A percentile compares a stretch with the other conserved stretches of the same genome.
These are phyloP conservation scores for Pomatostomus ruficeps DNA, from an alignment of 2,113 vertebrate genomes.

Conservation along the genomic window DNA sequence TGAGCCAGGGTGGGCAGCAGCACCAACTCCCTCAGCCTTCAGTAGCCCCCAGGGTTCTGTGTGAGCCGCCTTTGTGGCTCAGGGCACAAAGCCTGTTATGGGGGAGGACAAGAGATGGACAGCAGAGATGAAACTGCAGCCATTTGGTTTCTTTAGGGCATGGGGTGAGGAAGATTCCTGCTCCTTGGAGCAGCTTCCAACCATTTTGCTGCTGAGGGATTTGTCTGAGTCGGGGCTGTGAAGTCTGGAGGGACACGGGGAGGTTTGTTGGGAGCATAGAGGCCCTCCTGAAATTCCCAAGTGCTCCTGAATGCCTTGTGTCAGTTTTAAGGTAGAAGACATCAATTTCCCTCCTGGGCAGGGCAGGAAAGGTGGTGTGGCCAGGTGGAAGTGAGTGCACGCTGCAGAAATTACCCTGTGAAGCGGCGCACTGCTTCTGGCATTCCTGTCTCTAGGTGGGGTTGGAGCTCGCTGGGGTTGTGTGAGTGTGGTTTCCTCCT, in stretches of 20 bases:
- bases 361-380: neutral
- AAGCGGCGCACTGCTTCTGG: fast-evolving
- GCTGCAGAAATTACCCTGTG: neutral
- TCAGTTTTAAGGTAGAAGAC: neutral
- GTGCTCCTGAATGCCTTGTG: neutral
- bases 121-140: neutral
- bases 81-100: neutral
- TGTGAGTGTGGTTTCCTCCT: neutral
- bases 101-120: neutral
- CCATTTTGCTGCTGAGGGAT: neutral
- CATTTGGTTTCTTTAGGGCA: neutral
- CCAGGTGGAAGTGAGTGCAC: neutral
- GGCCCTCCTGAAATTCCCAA: neutral
- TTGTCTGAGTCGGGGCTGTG: neutral
- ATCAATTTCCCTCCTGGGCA: neutral
- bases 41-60: neutral
- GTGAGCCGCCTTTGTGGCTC: neutral
- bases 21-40: neutral
- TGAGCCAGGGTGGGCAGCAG: neutral
- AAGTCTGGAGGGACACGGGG: fast-evolving
- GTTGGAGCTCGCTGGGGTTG: neutral
- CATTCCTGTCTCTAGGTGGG: neutral
- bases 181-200: neutral
- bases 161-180: neutral
- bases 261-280: neutral